These are phyloP conservation scores for Tryphoninae sp. DNA, from an alignment of 2,888 invertebrate species.

Conservation along the genomic window DNA sequence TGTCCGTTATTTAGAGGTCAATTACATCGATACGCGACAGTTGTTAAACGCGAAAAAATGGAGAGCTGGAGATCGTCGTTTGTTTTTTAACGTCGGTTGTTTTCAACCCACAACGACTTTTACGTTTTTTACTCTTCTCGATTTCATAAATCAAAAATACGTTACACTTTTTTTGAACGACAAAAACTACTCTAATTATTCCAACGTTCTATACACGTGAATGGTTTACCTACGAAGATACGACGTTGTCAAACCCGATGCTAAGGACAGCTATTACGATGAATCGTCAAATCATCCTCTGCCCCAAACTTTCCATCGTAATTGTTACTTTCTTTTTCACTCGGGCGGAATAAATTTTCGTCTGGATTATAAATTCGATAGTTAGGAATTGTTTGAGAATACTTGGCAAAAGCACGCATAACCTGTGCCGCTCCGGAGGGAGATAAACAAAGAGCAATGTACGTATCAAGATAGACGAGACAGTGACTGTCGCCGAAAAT, in stretches of 20 bases:
- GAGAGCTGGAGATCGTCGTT: slow-evolving; percentile 53
- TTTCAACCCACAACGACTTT: slow-evolving; percentile 31
- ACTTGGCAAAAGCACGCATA: not conserved
- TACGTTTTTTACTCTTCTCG: slow-evolving; percentile 24
- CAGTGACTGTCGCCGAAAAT: not conserved
- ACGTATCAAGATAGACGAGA: not conserved
- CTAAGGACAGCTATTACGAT: not conserved
- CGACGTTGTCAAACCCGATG: not conserved
- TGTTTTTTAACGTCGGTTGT: too few species aligned
- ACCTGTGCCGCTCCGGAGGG: not conserved
- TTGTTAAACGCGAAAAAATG: slow-evolving; percentile 55
- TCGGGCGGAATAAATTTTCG: not conserved
- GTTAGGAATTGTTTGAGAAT: not conserved
- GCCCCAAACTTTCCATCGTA: not conserved
- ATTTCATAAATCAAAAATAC: slow-evolving; percentile 1
- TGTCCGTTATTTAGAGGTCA: slow-evolving; percentile 28
- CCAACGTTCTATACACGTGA: not conserved
- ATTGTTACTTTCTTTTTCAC: not conserved
- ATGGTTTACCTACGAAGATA: slow-evolving; percentile 14
- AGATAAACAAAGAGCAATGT: not conserved
- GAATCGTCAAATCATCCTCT: not conserved
- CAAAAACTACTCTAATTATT: not conserved
- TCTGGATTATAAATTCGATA: not conserved
- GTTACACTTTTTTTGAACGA: not conserved
- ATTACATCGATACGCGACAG: slow-evolving; percentile 56